These are phyloP conservation scores for Maconellicoccus hirsutus DNA, from an alignment of 1,140 invertebrate species.

Conservation along the genomic window DNA sequence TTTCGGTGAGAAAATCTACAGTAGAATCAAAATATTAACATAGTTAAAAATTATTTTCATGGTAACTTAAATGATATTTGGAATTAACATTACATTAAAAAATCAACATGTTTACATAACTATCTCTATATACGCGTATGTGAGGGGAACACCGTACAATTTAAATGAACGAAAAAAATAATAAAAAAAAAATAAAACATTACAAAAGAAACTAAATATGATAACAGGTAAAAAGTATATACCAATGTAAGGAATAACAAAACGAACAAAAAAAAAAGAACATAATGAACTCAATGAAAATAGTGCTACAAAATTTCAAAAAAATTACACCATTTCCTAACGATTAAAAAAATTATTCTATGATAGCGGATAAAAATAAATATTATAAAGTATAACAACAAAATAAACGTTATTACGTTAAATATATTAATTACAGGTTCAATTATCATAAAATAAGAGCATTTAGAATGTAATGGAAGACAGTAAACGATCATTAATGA, in stretches of 20 bases:
- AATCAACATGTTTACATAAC: not conserved
- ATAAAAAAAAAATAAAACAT: not conserved
- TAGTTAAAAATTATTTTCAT: conserved; percentile 6
- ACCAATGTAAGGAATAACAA: not conserved
- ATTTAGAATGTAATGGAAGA: conserved; percentile 21
- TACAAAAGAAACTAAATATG: not conserved
- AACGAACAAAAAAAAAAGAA: not conserved
- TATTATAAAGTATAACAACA: conserved; percentile 14
- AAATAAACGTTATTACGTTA: conserved; percentile 5
- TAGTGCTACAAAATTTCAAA: not conserved
- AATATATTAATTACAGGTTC: conserved; percentile 12
- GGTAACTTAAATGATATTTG: conserved; percentile 9
- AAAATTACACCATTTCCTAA: conserved; percentile 10
- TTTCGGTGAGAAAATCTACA: not conserved
- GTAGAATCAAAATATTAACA: not conserved
- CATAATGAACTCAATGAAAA: not conserved
- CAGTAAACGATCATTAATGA: conserved; percentile 14
- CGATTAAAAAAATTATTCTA: conserved; percentile 5
- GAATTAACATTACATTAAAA: not conserved
- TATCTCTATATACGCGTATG: not conserved
- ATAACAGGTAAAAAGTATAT: conserved; percentile 2
- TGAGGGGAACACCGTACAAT: not conserved
- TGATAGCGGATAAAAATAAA: conserved; percentile 13
- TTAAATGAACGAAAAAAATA: not conserved
- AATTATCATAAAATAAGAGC: conserved; percentile 6